A percentile compares a stretch with the other conserved stretches of the same genome.
Evolutionary conservation across 2,888 invertebrate species (phyloP).

Genomic region (Ormyrus thymus): DNA sequence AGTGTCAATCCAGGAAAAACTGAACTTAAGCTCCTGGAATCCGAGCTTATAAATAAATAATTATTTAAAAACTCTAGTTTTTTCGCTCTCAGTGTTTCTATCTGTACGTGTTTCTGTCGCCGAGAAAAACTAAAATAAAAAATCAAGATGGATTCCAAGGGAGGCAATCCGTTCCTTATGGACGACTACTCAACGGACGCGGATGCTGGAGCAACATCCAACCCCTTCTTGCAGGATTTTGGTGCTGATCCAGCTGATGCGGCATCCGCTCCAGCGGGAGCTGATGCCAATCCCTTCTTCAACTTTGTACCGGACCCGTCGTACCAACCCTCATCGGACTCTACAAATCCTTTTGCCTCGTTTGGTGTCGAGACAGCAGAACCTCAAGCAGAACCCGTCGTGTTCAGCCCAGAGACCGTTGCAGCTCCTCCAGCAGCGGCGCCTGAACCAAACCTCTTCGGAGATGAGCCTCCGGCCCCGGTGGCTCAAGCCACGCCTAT

Average conservation of each 20-base stretch:
- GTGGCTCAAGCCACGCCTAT: slow-evolving; percentile 15
- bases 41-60: slow-evolving; percentile 79
- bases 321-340: slow-evolving; percentile 65
- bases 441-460: slow-evolving; percentile 54
- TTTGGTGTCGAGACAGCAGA: slow-evolving; percentile 65
- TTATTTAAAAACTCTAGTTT: not conserved
- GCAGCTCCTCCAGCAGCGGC: slow-evolving; percentile 47
- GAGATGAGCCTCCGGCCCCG: slow-evolving; percentile 48
- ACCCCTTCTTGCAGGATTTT: slow-evolving; percentile 82
- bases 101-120: slow-evolving; percentile 11
- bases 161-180: slow-evolving; percentile 88
- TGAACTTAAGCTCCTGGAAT: slow-evolving; percentile 86
- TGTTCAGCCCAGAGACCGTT: slow-evolving; percentile 57
- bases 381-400: slow-evolving; percentile 56
- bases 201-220: slow-evolving; percentile 76
- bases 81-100: not conserved
- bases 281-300: slow-evolving; percentile 70
- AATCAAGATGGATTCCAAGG: slow-evolving; percentile 77
- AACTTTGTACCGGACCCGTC: slow-evolving; percentile 65
- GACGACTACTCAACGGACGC: slow-evolving; percentile 79
- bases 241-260: slow-evolving; percentile 65
- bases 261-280: slow-evolving; percentile 82
- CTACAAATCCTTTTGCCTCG: slow-evolving; percentile 74
- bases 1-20: slow-evolving; percentile 85
- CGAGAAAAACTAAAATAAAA: slow-evolving; percentile 25